Evolutionary conservation across 2,797 vertebrate genomes (phyloP).

Genomic region (Gila robusta): DNA sequence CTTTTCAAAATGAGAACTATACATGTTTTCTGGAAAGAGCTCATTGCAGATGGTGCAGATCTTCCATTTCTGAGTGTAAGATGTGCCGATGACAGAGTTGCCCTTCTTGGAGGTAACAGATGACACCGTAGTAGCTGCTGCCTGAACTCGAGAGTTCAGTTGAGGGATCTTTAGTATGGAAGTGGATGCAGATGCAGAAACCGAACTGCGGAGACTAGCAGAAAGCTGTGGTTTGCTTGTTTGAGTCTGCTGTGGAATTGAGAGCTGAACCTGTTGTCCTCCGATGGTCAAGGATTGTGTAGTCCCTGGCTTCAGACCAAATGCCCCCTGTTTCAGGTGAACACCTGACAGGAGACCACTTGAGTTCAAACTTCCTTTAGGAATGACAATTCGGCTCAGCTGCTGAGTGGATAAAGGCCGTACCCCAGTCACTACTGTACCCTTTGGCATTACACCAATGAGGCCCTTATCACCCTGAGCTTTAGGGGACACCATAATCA

Average conservation of each 20-base stretch:
- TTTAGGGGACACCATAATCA: constrained; percentile 92
- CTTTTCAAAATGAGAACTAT: constrained; percentile 97
- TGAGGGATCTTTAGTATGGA: constrained; percentile 86
- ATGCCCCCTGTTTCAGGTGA: constrained; percentile 87
- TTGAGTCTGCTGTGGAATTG: constrained; percentile 90
- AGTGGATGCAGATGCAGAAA: constrained; percentile 81
- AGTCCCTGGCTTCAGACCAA: constrained; percentile 86
- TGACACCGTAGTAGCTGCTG: constrained; percentile 81
- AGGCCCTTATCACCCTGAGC: constrained; percentile 90
- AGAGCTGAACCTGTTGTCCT: constrained; percentile 88
- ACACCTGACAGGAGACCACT: constrained; percentile 86
- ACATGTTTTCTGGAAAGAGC: constrained; percentile 98
- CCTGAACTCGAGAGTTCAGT: constrained; percentile 88
- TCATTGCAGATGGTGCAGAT: constrained; percentile 99
- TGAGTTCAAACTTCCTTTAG: constrained; percentile 88
- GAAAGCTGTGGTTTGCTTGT: constrained; percentile 90
- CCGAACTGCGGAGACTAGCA: constrained; percentile 82
- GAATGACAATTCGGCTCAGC: constrained; percentile 86
- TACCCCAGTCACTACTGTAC: constrained; percentile 84
- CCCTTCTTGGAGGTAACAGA: constrained; percentile 82
- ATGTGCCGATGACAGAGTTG: constrained; percentile 87
- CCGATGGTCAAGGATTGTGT: constrained; percentile 79
- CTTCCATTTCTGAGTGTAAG: constrained; percentile 99
- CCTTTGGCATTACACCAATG: constrained; percentile 91
- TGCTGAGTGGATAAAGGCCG: constrained; percentile 89